These are phyloP conservation scores for Pseudomyrmex cubaensis DNA, from an alignment of 1,140 invertebrate species.

Conservation along the genomic window DNA sequence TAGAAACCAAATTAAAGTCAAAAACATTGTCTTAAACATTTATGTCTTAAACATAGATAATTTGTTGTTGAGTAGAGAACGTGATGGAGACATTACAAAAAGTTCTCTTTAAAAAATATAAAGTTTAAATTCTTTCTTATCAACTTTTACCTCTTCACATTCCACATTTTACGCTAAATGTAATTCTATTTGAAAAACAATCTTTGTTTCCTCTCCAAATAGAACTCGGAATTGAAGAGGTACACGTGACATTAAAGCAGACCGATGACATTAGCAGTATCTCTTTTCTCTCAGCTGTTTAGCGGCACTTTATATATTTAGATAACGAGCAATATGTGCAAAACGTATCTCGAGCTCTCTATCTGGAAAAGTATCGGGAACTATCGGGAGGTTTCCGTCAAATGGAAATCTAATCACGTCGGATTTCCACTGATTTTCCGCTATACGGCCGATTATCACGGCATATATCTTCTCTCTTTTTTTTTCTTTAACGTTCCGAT, in stretches of 20 bases:
- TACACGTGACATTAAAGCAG: neutral
- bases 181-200: neutral
- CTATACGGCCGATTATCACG: neutral
- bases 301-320: neutral
- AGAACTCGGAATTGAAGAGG: neutral
- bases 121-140: too few species aligned
- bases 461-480: neutral
- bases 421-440: slow-evolving; percentile 18
- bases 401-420: slow-evolving; percentile 24
- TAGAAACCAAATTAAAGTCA: too few species aligned
- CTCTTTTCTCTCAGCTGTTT: neutral
- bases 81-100: too few species aligned
- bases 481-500: slow-evolving; percentile 40
- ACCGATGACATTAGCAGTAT: neutral
- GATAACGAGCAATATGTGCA: neutral
- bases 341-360: neutral
- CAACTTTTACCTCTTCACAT: neutral
- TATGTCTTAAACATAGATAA: too few species aligned
- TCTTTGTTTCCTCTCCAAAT: neutral
- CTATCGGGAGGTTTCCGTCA: neutral
- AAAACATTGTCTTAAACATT: too few species aligned
- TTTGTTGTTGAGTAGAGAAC: too few species aligned
- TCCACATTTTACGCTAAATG: neutral
- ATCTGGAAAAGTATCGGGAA: neutral
- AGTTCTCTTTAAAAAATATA: too few species aligned